These are phyloP conservation scores for Ladona fulva DNA, from an alignment of 1,140 invertebrate genomes.

Conservation along the genomic window DNA sequence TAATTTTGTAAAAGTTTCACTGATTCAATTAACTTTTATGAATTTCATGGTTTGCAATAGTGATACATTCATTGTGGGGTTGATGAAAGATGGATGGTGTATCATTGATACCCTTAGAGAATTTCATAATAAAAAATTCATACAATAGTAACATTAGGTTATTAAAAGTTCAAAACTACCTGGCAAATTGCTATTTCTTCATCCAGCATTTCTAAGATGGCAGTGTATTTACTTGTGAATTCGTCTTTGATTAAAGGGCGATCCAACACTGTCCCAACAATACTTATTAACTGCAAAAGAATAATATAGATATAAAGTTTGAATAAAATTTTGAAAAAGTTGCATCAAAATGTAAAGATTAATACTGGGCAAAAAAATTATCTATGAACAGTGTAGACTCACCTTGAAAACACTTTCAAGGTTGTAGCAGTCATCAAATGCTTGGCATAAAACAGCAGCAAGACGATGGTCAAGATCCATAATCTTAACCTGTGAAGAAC, in stretches of 20 bases:
- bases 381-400: background rate
- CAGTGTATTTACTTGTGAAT: slow-evolving; percentile 72
- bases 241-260: slow-evolving; percentile 76
- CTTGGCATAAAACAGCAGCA: slow-evolving; percentile 79
- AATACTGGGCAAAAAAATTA: too few relatives aligned
- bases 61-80: too few relatives aligned
- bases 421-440: slow-evolving; percentile 84
- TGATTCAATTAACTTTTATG: too few relatives aligned
- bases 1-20: too few relatives aligned
- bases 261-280: slow-evolving; percentile 77
- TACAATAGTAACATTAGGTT: too few relatives aligned
- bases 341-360: too few relatives aligned
- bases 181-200: slow-evolving; percentile 50
- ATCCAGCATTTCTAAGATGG: slow-evolving; percentile 69
- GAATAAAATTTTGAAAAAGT: background rate
- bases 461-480: slow-evolving; percentile 80
- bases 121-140: too few relatives aligned
- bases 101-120: too few relatives aligned
- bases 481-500: slow-evolving; percentile 47
- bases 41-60: too few relatives aligned
- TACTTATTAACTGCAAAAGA: slow-evolving; percentile 70
- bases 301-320: slow-evolving; percentile 15
- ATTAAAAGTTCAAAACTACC: too few relatives aligned
- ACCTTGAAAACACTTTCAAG: slow-evolving; percentile 87
- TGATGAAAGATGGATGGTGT: too few relatives aligned